Evolutionary conservation across 92 coral and sea anemone genomes (phyloP), one percentile per base, ranked within the genome.

Genomic region (Porites cylindrica): DNA sequence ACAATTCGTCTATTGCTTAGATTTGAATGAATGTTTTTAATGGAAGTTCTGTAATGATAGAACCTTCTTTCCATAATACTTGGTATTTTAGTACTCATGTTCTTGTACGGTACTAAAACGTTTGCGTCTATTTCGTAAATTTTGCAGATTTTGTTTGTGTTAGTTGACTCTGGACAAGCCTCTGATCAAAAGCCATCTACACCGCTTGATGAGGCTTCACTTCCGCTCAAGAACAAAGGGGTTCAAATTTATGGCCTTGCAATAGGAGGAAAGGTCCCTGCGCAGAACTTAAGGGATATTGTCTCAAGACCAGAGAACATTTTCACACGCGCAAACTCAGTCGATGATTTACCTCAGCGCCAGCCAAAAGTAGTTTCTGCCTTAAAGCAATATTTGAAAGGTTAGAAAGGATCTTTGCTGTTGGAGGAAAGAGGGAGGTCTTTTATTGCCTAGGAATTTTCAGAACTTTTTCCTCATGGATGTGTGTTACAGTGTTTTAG

Each of bases 91-190:
- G 1, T 56, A 56, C 61, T 2, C 13, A 10, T 56, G 61, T 56
- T 10, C 61, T 56, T 14, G 13, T 56, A 11, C 47, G 47, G 16
- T 56, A 11, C 17, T 1, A 10, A 14, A 10, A 10, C 14, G 1
- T 56, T 10, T 56, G 32, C 10, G 8, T 21, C 74, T 76, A 18
- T 20, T 76, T 76, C 18, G 24, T 61, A 43, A 50, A 20, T 53
- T 69, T 8, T 70, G 29, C 72, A 93, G 96, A 72, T 93, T 53
- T 80, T 91, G 52, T 90, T 93, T 69, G 83, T 93, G 11, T 72
- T 93, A 29, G 89, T 86, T 8, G 94, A 93, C 82, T 80, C 83
- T 60, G 83, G 80, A 38, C 96, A 93, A 67, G 79, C 90, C 21
- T 68, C 53, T 43, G 92, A 80, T 59, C 88, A 87, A 69, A 82